Conservation (phyloP, 2,888 invertebrate genomes). For the Carpatolechia fugitivella region DNA sequence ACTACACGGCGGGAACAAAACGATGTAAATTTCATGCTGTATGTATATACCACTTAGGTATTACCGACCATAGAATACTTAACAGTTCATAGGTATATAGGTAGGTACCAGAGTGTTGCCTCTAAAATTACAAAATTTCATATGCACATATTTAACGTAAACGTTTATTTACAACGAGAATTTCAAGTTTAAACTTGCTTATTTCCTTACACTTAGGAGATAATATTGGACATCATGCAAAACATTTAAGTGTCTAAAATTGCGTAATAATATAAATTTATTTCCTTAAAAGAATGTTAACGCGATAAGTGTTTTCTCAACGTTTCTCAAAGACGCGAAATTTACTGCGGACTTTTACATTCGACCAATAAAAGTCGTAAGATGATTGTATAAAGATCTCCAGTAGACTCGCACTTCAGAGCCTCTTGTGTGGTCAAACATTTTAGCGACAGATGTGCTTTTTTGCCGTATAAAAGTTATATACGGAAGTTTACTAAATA, state of each 20-base stretch:
- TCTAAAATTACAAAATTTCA: conserved; percentile 1
- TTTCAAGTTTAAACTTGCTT: conserved; percentile 7
- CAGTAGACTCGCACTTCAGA: neutral
- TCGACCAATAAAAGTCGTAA: neutral
- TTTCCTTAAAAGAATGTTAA: neutral
- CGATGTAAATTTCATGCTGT: no score
- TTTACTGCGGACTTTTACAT: neutral
- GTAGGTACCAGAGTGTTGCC: neutral
- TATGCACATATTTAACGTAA: conserved; percentile 1
- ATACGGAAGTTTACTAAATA: no score
- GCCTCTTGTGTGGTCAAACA: conserved; percentile 3
- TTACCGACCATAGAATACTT: no score
- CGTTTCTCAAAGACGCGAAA: neutral
- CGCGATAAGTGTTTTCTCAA: neutral
- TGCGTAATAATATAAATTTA: neutral
- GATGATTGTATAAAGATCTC: neutral
- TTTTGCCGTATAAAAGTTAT: neutral
- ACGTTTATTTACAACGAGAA: conserved; percentile 12
- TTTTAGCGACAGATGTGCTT: neutral
- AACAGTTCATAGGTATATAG: neutral
- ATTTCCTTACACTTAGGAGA: neutral
- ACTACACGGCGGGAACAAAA: no score
- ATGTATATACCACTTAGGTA: no score
- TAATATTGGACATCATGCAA: neutral
- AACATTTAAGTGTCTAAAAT: neutral